These are phyloP conservation scores for Poecile montanus DNA, from an alignment of 2,797 vertebrate species.

Conservation along the genomic window DNA sequence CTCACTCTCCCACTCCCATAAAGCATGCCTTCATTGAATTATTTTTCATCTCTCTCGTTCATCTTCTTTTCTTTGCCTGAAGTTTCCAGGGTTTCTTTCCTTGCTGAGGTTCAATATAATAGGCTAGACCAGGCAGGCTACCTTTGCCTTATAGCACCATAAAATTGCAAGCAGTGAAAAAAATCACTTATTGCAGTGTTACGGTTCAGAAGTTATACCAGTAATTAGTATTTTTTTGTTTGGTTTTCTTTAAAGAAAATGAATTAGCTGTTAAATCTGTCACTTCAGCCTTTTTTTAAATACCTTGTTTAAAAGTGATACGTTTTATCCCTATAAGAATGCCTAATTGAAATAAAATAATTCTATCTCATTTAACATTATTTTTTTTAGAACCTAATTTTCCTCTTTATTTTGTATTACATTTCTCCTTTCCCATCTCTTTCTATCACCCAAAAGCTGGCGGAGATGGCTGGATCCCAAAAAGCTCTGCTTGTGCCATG, in stretches of 20 bases:
- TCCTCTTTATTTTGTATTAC: background rate
- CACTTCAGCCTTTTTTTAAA: background rate
- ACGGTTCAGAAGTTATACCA: background rate
- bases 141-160: background rate
- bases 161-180: background rate
- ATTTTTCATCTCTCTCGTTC: background rate
- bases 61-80: background rate
- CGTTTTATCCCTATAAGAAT: background rate
- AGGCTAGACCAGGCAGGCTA: background rate
- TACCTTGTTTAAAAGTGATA: background rate
- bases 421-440: background rate
- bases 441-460: background rate
- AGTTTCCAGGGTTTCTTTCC: background rate
- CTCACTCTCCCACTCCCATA: background rate
- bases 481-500: background rate
- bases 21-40: background rate
- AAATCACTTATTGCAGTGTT: background rate
- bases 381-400: background rate
- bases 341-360: background rate
- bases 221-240: background rate
- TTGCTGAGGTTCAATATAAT: background rate
- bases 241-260: background rate
- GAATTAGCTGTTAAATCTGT: background rate
- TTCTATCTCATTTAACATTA: background rate
- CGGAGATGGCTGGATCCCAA: background rate